Conservation (phyloP, 1,140 invertebrate genomes). For the Nautilus pompilius region DNA sequence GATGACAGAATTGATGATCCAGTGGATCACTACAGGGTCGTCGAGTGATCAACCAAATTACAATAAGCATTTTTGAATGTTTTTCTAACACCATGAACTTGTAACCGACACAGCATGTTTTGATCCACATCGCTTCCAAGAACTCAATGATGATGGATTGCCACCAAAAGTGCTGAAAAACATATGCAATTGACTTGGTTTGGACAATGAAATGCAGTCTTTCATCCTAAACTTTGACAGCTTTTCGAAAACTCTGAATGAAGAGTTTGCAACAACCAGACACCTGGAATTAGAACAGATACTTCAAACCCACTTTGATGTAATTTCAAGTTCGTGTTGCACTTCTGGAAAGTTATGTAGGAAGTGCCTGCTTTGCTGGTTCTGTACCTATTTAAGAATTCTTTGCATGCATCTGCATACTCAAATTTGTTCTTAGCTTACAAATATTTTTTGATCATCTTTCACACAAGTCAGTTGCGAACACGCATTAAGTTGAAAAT, state of each 20-base stretch:
- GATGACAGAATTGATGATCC: background rate
- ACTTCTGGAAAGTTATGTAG: background rate
- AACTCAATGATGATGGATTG: background rate
- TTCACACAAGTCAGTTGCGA: background rate
- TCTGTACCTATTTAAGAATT: too few species aligned
- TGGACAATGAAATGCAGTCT: background rate
- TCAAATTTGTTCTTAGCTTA: background rate
- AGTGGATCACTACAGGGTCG: background rate
- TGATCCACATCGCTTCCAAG: background rate
- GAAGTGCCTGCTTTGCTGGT: background rate
- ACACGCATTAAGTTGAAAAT: background rate
- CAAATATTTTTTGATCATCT: background rate
- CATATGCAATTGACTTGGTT: background rate
- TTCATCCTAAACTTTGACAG: background rate
- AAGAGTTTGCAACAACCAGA: background rate
- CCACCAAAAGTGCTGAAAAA: background rate
- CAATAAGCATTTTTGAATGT: background rate
- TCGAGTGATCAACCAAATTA: background rate
- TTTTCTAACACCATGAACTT: background rate
- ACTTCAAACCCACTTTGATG: background rate
- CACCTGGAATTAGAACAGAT: background rate
- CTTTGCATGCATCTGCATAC: too few species aligned
- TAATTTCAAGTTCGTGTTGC: background rate
- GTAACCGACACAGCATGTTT: background rate
- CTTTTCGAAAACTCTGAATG: background rate